Evolutionary conservation across 2,113 vertebrate genomes (phyloP), one percentile per base, ranked within the genome.

Genomic region (Podiceps cristatus): DNA sequence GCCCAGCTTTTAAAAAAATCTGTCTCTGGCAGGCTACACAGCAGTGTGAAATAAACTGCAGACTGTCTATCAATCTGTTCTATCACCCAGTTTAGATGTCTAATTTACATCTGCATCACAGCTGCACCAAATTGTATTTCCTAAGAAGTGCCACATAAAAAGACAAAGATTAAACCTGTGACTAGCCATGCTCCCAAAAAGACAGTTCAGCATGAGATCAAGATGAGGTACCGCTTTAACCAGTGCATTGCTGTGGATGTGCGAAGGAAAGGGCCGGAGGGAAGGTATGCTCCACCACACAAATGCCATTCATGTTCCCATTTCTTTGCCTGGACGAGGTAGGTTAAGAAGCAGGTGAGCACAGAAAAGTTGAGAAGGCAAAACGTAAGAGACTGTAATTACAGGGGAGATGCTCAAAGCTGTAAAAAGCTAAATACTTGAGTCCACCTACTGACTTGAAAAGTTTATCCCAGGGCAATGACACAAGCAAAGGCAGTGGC

Each of bases 291-390:
- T 86, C 40, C 18, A 50, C 19, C 16, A 11, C 18, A 15, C 0
- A 0, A 71, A n/a, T 0, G 1, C 72, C 0, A 31, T 45, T 55
- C 19, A 11, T 0, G 1, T 33, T 47, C 73, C 87, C 8, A 1
- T 24, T 67, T 19, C 58, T 73, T 25, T 12, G 44, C 10, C 11
- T 28, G 71, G 13, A 3, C 0, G 5, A 56, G 49, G 35, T 35
- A n/a, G 0, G 0, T 15, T 10, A 7, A 18, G 27, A n/a, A 89
- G 37, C 22, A 73, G 60, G 16, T 29, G n/a, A 90, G 45, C 22
- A 7, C 42, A 37, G 52, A 12, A 11, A 58, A 86, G 47, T 2
- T 47, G 56, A 73, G 33, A 64, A 24, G 4, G 22, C 16, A 44
- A 67, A 62, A 86, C 0, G 1, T 7, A 13, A 12, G 8, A 68